Evolutionary conservation across 2,888 invertebrate genomes (phyloP).

Genomic region (Dryadula phaetusa): DNA sequence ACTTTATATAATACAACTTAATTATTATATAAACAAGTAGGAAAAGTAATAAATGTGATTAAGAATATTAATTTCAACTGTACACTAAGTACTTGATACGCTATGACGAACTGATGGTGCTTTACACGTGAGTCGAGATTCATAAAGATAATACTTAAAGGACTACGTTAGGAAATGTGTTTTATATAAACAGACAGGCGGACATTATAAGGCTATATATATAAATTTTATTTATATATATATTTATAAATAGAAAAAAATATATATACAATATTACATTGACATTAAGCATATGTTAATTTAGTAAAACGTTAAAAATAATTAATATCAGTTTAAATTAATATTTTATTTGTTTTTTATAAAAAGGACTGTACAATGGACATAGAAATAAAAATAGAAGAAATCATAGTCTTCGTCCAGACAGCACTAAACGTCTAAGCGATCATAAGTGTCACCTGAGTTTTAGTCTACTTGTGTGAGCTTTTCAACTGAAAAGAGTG

Average conservation of each 20-base stretch:
- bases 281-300: too few species aligned
- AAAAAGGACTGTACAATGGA: conserved; percentile 2
- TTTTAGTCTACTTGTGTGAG: conserved; percentile 7
- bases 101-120: conserved; percentile 12
- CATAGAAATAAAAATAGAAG: background rate
- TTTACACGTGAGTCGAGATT: conserved; percentile 20
- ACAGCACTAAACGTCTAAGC: conserved; percentile 23
- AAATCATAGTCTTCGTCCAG: conserved; percentile 20
- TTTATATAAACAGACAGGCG: background rate
- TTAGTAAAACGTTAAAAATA: too few species aligned
- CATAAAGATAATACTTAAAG: conserved; percentile 12
- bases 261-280: background rate
- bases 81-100: conserved; percentile 7
- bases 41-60: background rate
- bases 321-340: too few species aligned
- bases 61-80: conserved; percentile 9
- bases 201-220: background rate
- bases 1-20: too few species aligned
- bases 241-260: too few species aligned
- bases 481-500: conserved; percentile 12
- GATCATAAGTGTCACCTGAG: conserved; percentile 29
- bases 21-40: too few species aligned
- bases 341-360: too few species aligned
- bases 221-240: too few species aligned
- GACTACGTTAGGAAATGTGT: conserved; percentile 18